phyloP scores from a whole-genome alignment of 1,140 invertebrate genomes.

The Hypsibius dujardini region DNA sequence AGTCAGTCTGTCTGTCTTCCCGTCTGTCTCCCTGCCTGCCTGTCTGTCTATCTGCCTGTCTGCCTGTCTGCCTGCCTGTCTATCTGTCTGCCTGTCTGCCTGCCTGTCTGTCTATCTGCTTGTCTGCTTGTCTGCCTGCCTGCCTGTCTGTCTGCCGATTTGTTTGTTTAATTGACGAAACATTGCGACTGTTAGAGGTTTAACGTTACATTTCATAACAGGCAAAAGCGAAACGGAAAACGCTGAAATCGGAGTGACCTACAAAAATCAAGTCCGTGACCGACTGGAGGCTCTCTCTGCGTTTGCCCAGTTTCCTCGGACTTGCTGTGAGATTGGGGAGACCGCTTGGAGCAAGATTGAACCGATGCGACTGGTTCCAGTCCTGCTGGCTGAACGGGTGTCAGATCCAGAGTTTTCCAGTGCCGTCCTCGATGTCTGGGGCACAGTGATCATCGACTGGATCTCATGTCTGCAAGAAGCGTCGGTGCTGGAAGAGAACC shows the following conservation, averaged over 20 bases:
- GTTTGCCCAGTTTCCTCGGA: not conserved
- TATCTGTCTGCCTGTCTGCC: no score
- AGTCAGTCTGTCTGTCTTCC: no score
- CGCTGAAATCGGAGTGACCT: not conserved
- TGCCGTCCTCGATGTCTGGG: not conserved
- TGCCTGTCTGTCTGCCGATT: no score
- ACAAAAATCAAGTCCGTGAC: not conserved
- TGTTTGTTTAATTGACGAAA: no score
- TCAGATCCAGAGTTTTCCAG: not conserved
- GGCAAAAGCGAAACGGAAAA: not conserved
- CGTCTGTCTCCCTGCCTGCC: no score
- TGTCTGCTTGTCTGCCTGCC: no score
- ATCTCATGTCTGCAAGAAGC: not conserved
- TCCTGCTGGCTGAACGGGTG: not conserved
- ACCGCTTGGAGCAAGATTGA: not conserved
- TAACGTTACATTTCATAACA: not conserved
- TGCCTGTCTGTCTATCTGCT: no score
- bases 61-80: no score
- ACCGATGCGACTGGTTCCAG: not conserved
- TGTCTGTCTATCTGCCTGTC: no score
- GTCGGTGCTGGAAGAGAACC: not conserved
- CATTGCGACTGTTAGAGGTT: no score
- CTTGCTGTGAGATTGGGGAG: not conserved
- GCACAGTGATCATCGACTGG: constrained; percentile 12
- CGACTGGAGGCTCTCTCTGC: not conserved